A percentile compares a stretch with the other conserved stretches of the same genome.
Conservation (phyloP, 2,113 vertebrate genomes). For the Cygnus atratus region DNA sequence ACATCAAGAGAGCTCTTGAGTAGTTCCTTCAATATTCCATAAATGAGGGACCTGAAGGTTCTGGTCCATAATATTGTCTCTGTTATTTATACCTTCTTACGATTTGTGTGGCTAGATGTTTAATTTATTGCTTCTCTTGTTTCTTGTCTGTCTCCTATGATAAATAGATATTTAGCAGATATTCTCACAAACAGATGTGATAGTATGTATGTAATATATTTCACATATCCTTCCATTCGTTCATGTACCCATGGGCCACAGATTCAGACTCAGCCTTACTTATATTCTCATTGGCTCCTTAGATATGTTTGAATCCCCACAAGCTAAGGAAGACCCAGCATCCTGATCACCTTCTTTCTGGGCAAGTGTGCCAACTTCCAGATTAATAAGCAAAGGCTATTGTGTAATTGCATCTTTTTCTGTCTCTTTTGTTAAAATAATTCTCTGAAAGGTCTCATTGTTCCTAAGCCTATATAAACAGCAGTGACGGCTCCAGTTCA, state of each 20-base stretch:
- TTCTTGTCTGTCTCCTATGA: not conserved
- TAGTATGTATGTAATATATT: not conserved
- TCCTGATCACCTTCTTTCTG: not conserved
- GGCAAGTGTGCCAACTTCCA: not conserved
- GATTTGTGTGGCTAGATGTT: not conserved
- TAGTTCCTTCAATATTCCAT: not conserved
- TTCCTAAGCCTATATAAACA: no score
- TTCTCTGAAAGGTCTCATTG: not conserved
- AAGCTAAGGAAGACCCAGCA: not conserved
- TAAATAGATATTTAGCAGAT: not conserved
- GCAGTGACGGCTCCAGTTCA: not conserved
- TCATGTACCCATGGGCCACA: not conserved
- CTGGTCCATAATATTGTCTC: not conserved
- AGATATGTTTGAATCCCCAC: not conserved
- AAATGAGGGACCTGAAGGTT: not conserved
- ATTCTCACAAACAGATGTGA: not conserved
- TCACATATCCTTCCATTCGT: not conserved
- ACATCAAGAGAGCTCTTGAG: not conserved
- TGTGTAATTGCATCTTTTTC: not conserved
- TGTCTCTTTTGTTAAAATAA: not conserved
- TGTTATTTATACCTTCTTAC: not conserved
- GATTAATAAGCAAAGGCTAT: not conserved
- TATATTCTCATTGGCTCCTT: not conserved
- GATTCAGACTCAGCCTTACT: not conserved
- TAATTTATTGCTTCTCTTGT: not conserved